Conservation (phyloP, 2,888 invertebrate genomes). For the Netelia melanura region DNA sequence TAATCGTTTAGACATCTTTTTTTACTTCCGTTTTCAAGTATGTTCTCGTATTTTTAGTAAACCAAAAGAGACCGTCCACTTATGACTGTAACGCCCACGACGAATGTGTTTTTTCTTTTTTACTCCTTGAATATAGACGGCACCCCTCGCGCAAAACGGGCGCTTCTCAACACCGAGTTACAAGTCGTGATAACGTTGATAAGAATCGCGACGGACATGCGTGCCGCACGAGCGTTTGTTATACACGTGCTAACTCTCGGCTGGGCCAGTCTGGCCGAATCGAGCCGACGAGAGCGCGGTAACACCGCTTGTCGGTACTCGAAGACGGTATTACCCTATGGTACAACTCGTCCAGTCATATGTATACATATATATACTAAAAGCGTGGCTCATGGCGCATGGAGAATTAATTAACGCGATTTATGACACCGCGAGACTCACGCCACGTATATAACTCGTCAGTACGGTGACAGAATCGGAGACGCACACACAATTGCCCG, state of each 20-base stretch:
- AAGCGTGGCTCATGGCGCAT: conserved; percentile 47
- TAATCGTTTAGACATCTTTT: too few relatives aligned
- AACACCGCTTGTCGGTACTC: background rate
- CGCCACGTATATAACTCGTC: conserved; percentile 62
- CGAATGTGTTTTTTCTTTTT: background rate
- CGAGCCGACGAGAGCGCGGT: conserved; percentile 38
- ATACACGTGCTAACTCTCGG: conserved; percentile 58
- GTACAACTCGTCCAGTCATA: background rate
- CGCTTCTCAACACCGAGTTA: conserved; percentile 79
- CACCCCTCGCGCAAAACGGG: conserved; percentile 68
- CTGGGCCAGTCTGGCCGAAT: conserved; percentile 63
- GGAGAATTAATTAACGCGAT: conserved; percentile 80
- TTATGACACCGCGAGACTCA: conserved; percentile 73
- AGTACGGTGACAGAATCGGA: conserved; percentile 53
- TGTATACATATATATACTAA: conserved; percentile 23
- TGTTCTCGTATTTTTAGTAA: background rate
- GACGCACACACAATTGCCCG: conserved; percentile 24
- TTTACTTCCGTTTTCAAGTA: too few relatives aligned
- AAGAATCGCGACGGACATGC: conserved; percentile 80
- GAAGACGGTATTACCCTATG: background rate
- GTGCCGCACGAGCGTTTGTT: conserved; percentile 82
- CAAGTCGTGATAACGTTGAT: conserved; percentile 80
- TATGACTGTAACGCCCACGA: background rate
- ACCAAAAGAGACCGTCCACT: background rate
- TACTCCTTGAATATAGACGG: conserved; percentile 39